Evolutionary conservation across 1,140 invertebrate genomes (phyloP).

Genomic region (Tetraneura akinire): DNA sequence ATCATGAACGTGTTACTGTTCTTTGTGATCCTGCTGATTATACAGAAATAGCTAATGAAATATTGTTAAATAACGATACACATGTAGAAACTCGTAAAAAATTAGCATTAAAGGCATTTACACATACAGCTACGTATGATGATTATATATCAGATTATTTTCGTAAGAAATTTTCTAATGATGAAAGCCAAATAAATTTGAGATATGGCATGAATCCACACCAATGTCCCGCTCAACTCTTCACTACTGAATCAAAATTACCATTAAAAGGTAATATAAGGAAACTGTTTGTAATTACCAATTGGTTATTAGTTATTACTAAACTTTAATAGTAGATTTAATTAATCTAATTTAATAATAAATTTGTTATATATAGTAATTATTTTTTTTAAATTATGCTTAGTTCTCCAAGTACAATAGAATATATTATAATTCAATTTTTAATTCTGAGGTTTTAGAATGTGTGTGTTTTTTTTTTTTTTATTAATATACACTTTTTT

Average conservation of each 20-base stretch:
- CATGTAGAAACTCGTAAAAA: constrained; percentile 64
- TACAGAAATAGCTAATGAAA: constrained; percentile 71
- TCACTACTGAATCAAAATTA: constrained; percentile 76
- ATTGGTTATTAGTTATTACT: no score
- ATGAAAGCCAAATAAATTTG: constrained; percentile 77
- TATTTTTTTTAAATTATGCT: no score
- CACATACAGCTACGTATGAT: constrained; percentile 94
- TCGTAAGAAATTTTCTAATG: constrained; percentile 81
- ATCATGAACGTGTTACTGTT: constrained; percentile 93
- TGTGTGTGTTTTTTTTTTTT: no score
- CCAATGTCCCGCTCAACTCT: constrained; percentile 94
- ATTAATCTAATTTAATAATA: no score
- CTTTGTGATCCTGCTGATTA: constrained; percentile 94
- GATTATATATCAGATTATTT: constrained; percentile 94
- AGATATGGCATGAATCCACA: constrained; percentile 99
- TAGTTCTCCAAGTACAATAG: no score
- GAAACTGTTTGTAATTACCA: no score
- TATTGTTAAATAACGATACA: constrained; percentile 57
- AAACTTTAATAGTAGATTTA: no score
- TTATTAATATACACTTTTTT: no score
- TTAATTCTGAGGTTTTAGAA: no score
- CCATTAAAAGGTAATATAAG: constrained; percentile 72
- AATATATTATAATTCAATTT: no score
- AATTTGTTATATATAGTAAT: no score
- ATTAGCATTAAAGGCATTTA: constrained; percentile 89